Evolutionary conservation across 2,113 vertebrate genomes (phyloP), one percentile per base, ranked within the genome.

Genomic region (Grammomys surdaster): DNA sequence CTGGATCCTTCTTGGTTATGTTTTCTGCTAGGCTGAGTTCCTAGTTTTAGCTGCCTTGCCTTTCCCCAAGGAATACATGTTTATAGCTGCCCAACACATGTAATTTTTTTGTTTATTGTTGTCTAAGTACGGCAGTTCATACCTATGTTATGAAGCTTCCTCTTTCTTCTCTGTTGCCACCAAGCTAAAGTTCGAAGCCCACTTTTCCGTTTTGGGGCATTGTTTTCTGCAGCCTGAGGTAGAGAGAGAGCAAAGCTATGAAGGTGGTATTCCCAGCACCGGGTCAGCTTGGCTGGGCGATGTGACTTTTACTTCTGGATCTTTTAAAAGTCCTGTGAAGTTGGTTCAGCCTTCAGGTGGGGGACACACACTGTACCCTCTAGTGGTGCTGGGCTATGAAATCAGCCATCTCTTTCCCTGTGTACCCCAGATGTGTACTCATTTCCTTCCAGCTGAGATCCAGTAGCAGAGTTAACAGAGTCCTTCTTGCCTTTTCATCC

Each of bases 191-290:
- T 93, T 16, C 5, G 26, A 43, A 94, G 43, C 2, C 91, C 43
- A 12, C 0, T 17, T 73, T 88, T 67, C 9, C 7, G 6, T 85
- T 76, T 58, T 72, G n/a, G 0, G 28, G 2, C 9, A 8, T 63
- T 63, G 22, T 63, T 60, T 60, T 31, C 76, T 43, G 26, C 19
- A 60, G 31, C 70, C 48, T 9, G 24, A 0, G 2, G 36, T 24
- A 28, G 0, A 58, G 58, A n/a, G 10, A 19, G 33, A n/a, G 6
- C 17, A 3, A 0, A 46, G 84, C 1, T 31, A 46, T 31, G 7
- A 17, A 33, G 73, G 85, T 28, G 58, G 19, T 1, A 1, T 81
- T 20, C 26, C 31, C 16, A 11, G 67, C 54, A 48, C 56, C 5
- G 3, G 1, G 26, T 31, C 0, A 16, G 28, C 10, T 2, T 22